phyloP scores from a whole-genome alignment of 2,113 vertebrate species.

The Uria lomvia region DNA sequence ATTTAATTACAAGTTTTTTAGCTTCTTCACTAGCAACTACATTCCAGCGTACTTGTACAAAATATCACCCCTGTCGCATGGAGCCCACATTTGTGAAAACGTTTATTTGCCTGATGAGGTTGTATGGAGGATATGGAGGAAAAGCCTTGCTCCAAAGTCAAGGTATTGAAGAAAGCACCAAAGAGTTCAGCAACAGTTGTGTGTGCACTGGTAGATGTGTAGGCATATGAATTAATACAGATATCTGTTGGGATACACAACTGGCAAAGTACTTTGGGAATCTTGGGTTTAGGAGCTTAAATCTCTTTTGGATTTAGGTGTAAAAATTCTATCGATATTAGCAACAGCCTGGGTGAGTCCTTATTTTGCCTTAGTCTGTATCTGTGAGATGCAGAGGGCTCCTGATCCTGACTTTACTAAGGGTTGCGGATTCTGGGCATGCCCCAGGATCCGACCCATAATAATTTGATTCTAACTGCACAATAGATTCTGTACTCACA shows the following conservation, averaged over 20 bases:
- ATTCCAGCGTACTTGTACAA: neutral
- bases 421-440: neutral
- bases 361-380: neutral
- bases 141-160: neutral
- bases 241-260: neutral
- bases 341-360: neutral
- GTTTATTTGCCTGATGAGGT: neutral
- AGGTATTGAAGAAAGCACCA: neutral
- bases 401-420: neutral
- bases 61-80: neutral
- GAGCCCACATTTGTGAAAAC: neutral
- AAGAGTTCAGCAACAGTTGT: neutral
- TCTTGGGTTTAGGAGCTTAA: neutral
- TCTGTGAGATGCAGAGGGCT: neutral
- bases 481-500: slow-evolving; percentile 12
- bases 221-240: neutral
- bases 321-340: neutral
- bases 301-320: neutral
- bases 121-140: neutral
- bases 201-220: neutral
- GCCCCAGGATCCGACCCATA: neutral
- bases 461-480: slow-evolving; percentile 11
- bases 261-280: neutral
- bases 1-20: neutral
- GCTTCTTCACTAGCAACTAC: neutral